These are phyloP conservation scores for Daptonema setosum DNA, from an alignment of 2,888 invertebrate genomes.

Conservation along the genomic window DNA sequence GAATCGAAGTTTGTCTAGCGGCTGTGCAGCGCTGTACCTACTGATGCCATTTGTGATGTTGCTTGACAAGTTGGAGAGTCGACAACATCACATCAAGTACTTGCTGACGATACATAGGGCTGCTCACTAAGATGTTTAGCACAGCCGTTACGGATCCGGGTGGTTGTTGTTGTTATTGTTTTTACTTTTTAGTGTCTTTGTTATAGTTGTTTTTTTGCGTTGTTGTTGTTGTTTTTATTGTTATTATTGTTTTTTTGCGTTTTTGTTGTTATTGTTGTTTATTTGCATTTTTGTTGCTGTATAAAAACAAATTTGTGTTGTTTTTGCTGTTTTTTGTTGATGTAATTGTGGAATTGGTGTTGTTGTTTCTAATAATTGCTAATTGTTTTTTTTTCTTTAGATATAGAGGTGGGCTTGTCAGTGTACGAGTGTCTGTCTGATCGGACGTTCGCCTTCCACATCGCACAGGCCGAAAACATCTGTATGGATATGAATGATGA, in stretches of 20 bases:
- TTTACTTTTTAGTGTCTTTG: no score
- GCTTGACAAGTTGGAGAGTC: constrained; percentile 10
- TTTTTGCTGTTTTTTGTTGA: no score
- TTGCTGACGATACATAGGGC: constrained; percentile 69
- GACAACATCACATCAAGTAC: constrained; percentile 41
- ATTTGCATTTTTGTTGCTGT: no score
- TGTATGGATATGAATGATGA: constrained; percentile 92
- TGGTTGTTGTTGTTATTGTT: no score
- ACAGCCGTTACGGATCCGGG: constrained; percentile 79
- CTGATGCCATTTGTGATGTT: constrained; percentile 53
- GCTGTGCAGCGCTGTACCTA: constrained; percentile 76
- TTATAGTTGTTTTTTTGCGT: neutral
- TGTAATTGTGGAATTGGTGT: no score
- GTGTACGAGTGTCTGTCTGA: constrained; percentile 64
- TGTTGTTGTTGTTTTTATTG: neutral
- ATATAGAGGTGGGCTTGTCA: constrained; percentile 64
- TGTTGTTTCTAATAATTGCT: no score
- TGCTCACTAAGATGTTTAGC: constrained; percentile 64
- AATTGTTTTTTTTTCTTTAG: no score
- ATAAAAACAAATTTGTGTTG: no score
- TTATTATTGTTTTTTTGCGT: constrained; percentile 5
- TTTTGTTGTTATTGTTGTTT: constrained; percentile 1
- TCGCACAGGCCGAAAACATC: constrained; percentile 86
- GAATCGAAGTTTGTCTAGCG: constrained; percentile 49
- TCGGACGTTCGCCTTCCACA: constrained; percentile 69